Evolutionary conservation across 2,113 vertebrate species (phyloP).

Genomic region (Thermophis baileyi): DNA sequence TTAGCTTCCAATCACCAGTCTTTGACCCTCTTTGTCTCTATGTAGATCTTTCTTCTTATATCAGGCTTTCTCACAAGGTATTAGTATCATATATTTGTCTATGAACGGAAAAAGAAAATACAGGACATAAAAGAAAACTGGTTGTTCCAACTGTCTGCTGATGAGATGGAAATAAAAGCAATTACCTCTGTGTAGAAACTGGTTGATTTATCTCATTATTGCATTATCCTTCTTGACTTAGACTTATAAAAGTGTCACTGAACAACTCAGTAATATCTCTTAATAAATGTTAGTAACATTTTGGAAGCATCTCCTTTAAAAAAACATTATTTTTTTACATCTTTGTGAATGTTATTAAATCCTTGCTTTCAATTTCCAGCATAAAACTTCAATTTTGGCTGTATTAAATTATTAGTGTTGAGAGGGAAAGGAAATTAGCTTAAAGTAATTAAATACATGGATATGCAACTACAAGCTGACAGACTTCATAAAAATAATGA

Average conservation of each 20-base stretch:
- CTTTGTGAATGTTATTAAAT: fast-evolving
- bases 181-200: no score
- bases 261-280: background rate
- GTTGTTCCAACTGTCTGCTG: no score
- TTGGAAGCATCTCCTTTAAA: background rate
- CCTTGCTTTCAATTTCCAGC: constrained; percentile 24
- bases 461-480: constrained; percentile 46
- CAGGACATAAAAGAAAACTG: background rate
- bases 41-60: background rate
- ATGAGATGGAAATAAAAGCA: no score
- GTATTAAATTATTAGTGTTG: constrained; percentile 24
- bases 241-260: background rate
- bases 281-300: background rate
- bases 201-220: no score
- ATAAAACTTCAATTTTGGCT: constrained; percentile 44
- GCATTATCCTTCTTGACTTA: background rate
- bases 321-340: background rate
- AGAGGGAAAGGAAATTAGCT: constrained; percentile 23
- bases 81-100: background rate
- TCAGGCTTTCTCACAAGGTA: background rate
- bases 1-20: background rate
- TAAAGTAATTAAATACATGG: constrained; percentile 36
- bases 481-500: constrained; percentile 39
- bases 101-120: no score
- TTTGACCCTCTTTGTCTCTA: background rate